phyloP scores from a whole-genome alignment of 2,797 vertebrate genomes.

The Enteromius trimaculatus region DNA sequence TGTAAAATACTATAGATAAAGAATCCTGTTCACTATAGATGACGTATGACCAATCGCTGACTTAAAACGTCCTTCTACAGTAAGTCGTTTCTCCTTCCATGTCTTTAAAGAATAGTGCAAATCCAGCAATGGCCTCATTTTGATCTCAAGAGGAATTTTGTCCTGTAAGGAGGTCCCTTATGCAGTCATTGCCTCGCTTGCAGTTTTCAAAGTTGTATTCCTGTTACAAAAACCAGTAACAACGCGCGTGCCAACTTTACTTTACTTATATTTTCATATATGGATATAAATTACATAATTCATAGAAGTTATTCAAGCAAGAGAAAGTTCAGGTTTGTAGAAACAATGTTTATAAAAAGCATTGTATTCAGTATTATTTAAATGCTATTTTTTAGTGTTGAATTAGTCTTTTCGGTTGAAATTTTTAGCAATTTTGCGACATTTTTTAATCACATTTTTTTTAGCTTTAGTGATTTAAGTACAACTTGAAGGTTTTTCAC shows the following conservation, averaged over 20 bases:
- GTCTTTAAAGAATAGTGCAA: constrained; percentile 30
- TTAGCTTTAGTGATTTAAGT: neutral
- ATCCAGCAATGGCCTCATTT: constrained; percentile 50
- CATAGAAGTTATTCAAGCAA: constrained; percentile 41
- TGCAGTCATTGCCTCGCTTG: constrained; percentile 35
- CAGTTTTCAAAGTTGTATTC: constrained; percentile 52
- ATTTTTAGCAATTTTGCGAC: neutral
- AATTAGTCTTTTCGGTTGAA: neutral
- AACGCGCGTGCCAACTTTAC: constrained; percentile 54
- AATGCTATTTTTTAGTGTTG: neutral
- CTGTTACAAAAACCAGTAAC: constrained; percentile 62
- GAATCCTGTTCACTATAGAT: neutral
- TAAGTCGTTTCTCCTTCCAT: constrained; percentile 20
- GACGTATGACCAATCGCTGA: neutral
- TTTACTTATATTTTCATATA: constrained; percentile 60
- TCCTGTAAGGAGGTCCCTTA: constrained; percentile 54
- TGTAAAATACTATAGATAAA: constrained; percentile 35
- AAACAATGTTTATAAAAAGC: neutral
- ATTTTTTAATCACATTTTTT: neutral
- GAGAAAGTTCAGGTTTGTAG: constrained; percentile 2
- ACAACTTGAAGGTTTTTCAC: neutral
- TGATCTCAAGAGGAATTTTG: constrained; percentile 62
- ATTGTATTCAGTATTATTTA: neutral
- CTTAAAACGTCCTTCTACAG: constrained; percentile 13
- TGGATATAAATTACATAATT: constrained; percentile 60